Percentiles rank a stretch among this genome's conserved stretches.
Evolutionary conservation across 2,113 vertebrate genomes (phyloP).

Genomic region (Lagopus leucura): DNA sequence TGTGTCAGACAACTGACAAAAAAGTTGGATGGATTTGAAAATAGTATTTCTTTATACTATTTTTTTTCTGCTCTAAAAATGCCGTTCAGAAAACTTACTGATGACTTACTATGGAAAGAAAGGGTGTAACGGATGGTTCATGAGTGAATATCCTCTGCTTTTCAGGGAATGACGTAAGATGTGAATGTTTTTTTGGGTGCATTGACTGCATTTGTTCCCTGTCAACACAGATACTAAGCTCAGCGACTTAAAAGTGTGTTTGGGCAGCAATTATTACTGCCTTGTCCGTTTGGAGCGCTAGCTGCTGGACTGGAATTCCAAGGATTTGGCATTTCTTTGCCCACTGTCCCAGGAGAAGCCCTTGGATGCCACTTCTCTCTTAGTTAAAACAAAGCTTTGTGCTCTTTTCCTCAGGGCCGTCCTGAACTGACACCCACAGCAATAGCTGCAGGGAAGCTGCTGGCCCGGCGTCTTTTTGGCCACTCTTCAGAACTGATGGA

Average conservation of each 20-base stretch:
- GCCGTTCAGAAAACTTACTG: neutral
- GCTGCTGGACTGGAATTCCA: conserved; percentile 25
- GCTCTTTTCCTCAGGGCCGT: conserved; percentile 81
- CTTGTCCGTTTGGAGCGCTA: neutral
- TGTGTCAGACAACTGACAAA: neutral
- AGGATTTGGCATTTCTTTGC: conserved; percentile 4
- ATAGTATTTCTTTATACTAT: neutral
- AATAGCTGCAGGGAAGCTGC: conserved; percentile 89
- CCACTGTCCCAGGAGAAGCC: neutral
- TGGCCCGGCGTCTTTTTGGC: conserved; percentile 85
- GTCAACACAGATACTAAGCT: neutral
- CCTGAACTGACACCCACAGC: conserved; percentile 95
- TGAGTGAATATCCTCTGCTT: neutral
- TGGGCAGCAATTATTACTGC: neutral
- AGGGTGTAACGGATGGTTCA: neutral
- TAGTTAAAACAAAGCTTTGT: neutral
- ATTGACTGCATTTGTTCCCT: neutral
- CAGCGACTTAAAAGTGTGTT: neutral
- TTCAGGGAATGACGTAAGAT: neutral
- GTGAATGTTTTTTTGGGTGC: neutral
- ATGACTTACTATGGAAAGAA: neutral
- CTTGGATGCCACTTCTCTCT: neutral
- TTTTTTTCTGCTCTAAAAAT: neutral
- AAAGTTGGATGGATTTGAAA: neutral
- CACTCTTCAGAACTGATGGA: conserved; percentile 86